Evolutionary conservation across 1,140 invertebrate species (phyloP).

Genomic region (Vollenhovia emeryi): DNA sequence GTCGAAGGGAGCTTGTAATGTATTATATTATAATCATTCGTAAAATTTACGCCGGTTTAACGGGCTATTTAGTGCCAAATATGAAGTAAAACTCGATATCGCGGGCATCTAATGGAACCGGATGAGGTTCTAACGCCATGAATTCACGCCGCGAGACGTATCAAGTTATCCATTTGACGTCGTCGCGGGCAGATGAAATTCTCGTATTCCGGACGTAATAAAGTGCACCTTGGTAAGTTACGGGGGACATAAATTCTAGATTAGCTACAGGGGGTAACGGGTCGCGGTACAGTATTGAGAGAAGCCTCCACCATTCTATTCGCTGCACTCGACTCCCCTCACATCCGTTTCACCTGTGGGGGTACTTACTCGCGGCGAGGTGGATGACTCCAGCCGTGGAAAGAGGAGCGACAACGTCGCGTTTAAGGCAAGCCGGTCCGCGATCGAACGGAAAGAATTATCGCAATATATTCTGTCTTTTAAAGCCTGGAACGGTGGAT

Average conservation of each 20-base stretch:
- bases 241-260: conserved; percentile 64
- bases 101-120: background rate
- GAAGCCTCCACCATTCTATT: conserved; percentile 1
- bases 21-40: background rate
- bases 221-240: conserved; percentile 49
- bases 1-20: background rate
- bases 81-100: conserved; percentile 32
- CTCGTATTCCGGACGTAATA: conserved; percentile 56
- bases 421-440: conserved; percentile 26
- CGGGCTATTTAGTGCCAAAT: background rate
- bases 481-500: conserved; percentile 59
- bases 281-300: conserved; percentile 28
- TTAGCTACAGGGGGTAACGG: conserved; percentile 27
- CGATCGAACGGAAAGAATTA: conserved; percentile 73
- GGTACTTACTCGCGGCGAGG: background rate
- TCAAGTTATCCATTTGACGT: conserved; percentile 33
- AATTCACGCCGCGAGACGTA: conserved; percentile 29
- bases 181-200: conserved; percentile 51
- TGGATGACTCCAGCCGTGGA: conserved; percentile 36
- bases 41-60: conserved; percentile 1
- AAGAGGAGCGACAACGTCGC: conserved; percentile 2
- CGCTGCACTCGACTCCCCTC: background rate
- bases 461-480: conserved; percentile 71
- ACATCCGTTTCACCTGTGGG: conserved; percentile 41
- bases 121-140: conserved; percentile 41